Percentiles rank a stretch among this genome's conserved stretches.
Evolutionary conservation across 1,140 invertebrate species (phyloP).

Genomic region (Pantala flavescens): DNA sequence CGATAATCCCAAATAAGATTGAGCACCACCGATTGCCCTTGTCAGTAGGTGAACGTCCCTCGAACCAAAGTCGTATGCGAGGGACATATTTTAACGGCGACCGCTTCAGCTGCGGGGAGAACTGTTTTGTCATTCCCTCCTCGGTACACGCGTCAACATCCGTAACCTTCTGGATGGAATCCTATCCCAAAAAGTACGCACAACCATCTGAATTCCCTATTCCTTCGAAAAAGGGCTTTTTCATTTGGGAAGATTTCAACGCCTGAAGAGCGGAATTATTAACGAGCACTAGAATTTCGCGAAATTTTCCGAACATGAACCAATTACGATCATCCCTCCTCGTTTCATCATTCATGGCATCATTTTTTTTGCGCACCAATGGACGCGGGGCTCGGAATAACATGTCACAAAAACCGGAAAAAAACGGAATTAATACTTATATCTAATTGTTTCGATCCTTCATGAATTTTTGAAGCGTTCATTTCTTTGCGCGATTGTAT

Average conservation of each 20-base stretch:
- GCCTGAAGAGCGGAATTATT: neutral
- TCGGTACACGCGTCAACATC: no score
- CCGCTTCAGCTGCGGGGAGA: no score
- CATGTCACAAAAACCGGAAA: neutral
- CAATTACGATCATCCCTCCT: neutral
- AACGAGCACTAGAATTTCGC: neutral
- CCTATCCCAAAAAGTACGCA: no score
- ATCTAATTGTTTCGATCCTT: conserved; percentile 6
- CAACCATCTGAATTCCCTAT: no score
- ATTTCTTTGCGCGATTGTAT: neutral
- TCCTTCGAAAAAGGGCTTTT: neutral
- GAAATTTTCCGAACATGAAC: neutral
- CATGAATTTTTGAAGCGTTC: neutral
- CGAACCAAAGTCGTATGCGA: no score
- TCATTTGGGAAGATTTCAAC: neutral
- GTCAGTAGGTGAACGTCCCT: no score
- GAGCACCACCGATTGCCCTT: no score
- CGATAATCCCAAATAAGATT: no score
- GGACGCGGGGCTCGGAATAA: neutral
- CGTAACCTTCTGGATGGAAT: no score
- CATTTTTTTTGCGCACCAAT: neutral
- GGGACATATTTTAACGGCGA: no score
- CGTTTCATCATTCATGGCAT: neutral
- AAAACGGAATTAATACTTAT: conserved; percentile 10
- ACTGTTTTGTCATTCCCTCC: no score